phyloP scores from a whole-genome alignment of 2,797 vertebrate genomes.

The Diplodus sargus region DNA sequence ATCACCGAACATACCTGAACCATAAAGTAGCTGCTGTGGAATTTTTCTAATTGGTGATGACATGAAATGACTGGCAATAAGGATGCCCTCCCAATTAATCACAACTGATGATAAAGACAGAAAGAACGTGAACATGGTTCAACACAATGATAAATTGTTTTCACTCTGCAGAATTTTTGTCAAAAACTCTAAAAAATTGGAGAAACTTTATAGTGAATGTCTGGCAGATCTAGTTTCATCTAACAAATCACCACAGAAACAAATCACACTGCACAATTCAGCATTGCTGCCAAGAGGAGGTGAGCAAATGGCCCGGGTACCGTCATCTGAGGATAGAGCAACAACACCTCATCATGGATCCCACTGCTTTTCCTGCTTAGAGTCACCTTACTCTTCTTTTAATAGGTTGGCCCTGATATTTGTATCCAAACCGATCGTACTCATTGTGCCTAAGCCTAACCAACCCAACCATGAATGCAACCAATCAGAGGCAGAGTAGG shows the following conservation, averaged over 20 bases:
- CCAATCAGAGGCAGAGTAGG: too few species aligned
- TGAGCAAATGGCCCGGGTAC: background rate
- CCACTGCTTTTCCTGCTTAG: too few species aligned
- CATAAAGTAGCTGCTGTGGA: background rate
- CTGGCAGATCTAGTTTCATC: background rate
- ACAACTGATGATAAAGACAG: background rate
- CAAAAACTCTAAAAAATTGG: background rate
- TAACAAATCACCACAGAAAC: conserved; percentile 8
- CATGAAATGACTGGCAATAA: background rate
- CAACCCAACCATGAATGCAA: too few species aligned
- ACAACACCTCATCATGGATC: too few species aligned
- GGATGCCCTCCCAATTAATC: background rate
- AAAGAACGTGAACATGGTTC: background rate
- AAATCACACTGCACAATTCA: background rate
- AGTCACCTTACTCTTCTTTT: too few species aligned
- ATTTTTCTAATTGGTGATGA: background rate
- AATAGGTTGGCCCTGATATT: too few species aligned
- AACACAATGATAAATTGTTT: background rate
- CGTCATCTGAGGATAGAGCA: background rate
- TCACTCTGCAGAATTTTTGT: background rate
- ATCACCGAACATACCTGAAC: background rate
- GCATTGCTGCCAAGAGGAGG: background rate
- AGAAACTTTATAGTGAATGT: background rate
- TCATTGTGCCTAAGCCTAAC: too few species aligned
- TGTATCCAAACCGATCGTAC: too few species aligned